These are phyloP conservation scores for Drosophila nigromelanica DNA, from an alignment of 1,140 invertebrate species.

Conservation along the genomic window DNA sequence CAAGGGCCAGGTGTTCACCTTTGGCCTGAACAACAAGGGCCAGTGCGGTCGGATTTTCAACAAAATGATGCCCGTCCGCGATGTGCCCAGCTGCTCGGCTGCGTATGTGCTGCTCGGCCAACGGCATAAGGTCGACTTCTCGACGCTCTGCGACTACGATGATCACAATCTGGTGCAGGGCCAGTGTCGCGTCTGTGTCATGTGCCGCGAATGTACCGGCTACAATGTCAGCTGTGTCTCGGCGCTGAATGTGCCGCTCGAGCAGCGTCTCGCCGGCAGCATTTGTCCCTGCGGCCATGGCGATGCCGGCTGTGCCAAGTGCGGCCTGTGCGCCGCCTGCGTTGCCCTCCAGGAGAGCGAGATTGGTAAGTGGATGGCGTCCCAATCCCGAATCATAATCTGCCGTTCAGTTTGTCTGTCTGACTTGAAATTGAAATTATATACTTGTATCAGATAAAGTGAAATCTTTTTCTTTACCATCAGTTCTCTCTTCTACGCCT, in stretches of 20 bases:
- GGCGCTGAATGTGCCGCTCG: slow-evolving; percentile 86
- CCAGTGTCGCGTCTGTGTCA: slow-evolving; percentile 87
- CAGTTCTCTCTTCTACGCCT: no score
- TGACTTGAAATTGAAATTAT: no score
- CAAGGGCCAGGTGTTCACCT: slow-evolving; percentile 96
- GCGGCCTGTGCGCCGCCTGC: slow-evolving; percentile 95
- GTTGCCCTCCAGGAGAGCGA: slow-evolving; percentile 79
- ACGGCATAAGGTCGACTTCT: slow-evolving; percentile 76
- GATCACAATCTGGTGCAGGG: slow-evolving; percentile 81
- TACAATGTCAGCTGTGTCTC: slow-evolving; percentile 94
- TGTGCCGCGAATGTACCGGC: slow-evolving; percentile 97
- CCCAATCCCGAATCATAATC: no score
- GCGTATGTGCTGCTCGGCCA: slow-evolving; percentile 51
- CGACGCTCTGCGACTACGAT: slow-evolving; percentile 80
- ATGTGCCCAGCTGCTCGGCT: slow-evolving; percentile 69
- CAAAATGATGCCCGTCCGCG: slow-evolving; percentile 86
- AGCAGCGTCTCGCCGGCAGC: slow-evolving; percentile 93
- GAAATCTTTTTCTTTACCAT: no score
- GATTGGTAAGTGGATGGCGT: slow-evolving; percentile 44
- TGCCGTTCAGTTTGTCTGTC: no score
- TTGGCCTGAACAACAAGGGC: slow-evolving; percentile 98
- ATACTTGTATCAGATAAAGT: no score
- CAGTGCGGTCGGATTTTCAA: slow-evolving; percentile 97
- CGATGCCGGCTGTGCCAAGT: slow-evolving; percentile 96
- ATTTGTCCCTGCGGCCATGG: slow-evolving; percentile 98